Evolutionary conservation across 1,140 invertebrate genomes (phyloP), one percentile per base, ranked within the genome.

Genomic region (Pygmarrhopalites habei): DNA sequence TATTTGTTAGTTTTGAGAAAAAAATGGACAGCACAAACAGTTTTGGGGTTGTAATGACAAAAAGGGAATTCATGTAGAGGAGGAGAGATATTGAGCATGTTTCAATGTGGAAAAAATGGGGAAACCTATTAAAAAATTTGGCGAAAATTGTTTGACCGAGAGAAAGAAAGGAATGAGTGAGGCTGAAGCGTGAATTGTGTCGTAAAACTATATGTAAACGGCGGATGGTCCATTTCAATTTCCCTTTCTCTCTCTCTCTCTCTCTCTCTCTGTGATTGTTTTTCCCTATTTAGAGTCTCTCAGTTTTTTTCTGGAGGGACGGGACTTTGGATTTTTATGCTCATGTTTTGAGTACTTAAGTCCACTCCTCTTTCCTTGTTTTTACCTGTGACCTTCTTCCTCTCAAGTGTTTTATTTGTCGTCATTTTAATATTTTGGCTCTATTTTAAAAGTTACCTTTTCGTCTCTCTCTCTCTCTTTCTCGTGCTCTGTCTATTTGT

Each of bases 1-100:
- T 52, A 52, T 52, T 52, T 28, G 49, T 26, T 52, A 29, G 49
- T 52, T 52, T 52, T 7, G n/a, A 52, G 28, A 25, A 35, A 35
- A 35, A 35, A 5, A 35, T 35, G 32, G 5, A 35, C 32, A 35
- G 15, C 32, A 35, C n/a, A n/a, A n/a, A n/a, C n/a, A n/a, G n/a
- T n/a, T n/a, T n/a, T n/a, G n/a, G n/a, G n/a, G n/a, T n/a, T n/a
- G n/a, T n/a, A 17, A 17, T 39, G 17, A 17, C 35, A 39, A 10
- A 39, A 39, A 39, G 10, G 17, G 35, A 10, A 39, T 39, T 7
- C 35, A 39, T 17, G 17, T 39, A 39, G 17, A 39, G 7, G 7
- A 39, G 35, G 7, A 39, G 35, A 39, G 17, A 5, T 21, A n/a
- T 17, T 46, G 21, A 21, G 21, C 44, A n/a, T 46, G 44, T 19